phyloP scores from a whole-genome alignment of 2,888 invertebrate genomes.

The Lasioglossum morio region DNA sequence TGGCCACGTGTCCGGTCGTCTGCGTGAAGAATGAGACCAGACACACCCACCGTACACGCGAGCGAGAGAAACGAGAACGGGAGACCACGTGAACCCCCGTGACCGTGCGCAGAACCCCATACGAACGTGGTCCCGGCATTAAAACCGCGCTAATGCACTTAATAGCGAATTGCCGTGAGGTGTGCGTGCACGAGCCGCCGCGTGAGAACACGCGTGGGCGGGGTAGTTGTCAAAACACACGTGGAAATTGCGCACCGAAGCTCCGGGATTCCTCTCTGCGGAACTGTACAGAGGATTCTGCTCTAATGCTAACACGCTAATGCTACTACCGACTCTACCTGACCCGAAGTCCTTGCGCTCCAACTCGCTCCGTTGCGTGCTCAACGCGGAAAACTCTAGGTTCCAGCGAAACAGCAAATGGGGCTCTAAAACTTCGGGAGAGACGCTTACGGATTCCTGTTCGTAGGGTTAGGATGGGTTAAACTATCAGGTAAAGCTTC shows the following conservation, averaged over 20 bases:
- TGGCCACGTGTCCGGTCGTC: constrained; percentile 69
- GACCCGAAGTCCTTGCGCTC: neutral
- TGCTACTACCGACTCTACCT: neutral
- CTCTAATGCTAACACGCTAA: neutral
- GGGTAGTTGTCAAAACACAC: constrained; percentile 81
- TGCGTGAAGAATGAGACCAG: constrained; percentile 70
- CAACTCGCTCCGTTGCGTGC: neutral
- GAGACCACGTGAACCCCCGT: constrained; percentile 47
- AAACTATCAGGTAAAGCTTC: neutral
- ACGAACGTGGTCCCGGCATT: constrained; percentile 69
- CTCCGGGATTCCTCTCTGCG: constrained; percentile 9
- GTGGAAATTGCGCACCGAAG: constrained; percentile 48
- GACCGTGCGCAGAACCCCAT: constrained; percentile 58
- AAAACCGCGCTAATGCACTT: constrained; percentile 82
- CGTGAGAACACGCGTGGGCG: constrained; percentile 79
- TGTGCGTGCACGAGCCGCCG: constrained; percentile 74
- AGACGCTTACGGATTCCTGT: neutral
- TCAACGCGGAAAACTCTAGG: neutral
- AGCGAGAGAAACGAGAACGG: constrained; percentile 14
- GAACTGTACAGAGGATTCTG: neutral
- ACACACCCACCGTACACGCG: constrained; percentile 70
- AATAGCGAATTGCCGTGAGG: constrained; percentile 79
- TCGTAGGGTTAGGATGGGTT: neutral
- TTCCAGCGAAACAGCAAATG: neutral
- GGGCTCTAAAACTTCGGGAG: neutral